These are phyloP conservation scores for Poecilia velifera DNA, from an alignment of 2,797 vertebrate species.

Conservation along the genomic window DNA sequence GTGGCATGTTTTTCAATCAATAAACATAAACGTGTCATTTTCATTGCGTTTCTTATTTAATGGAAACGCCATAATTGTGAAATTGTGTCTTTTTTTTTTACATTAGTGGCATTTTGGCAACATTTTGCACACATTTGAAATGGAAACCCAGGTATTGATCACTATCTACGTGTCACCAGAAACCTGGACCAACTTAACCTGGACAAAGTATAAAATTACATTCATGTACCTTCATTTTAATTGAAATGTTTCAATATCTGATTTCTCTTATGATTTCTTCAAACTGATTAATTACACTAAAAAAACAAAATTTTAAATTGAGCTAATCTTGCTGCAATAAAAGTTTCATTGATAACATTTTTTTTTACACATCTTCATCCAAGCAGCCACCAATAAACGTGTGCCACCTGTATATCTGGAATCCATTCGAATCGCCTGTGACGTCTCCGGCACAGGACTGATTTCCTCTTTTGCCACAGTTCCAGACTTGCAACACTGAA, in stretches of 20 bases:
- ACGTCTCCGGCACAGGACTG: neutral
- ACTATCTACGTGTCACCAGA: neutral
- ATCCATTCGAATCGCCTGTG: neutral
- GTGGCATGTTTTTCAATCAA: too few species aligned
- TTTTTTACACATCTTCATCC: neutral
- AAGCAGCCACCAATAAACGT: too few species aligned
- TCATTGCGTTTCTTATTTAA: too few species aligned
- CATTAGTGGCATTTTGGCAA: too few species aligned
- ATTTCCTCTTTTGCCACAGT: slow-evolving; percentile 32
- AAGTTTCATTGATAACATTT: neutral
- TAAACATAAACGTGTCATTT: too few species aligned
- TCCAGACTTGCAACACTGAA: slow-evolving; percentile 23
- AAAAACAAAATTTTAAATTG: neutral
- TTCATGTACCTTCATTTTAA: neutral
- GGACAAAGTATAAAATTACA: neutral
- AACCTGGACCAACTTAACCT: neutral
- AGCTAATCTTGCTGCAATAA: neutral
- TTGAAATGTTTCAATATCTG: neutral
- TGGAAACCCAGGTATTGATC: neutral
- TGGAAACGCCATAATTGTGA: too few species aligned
- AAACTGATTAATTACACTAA: too few species aligned
- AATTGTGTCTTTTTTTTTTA: too few species aligned
- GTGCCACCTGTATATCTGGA: neutral
- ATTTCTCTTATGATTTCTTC: neutral
- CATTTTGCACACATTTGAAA: too few species aligned